Percentiles rank a stretch among this genome's conserved stretches.
phyloP scores from a whole-genome alignment of 64 coral and sea anemone species.

The Stylophora pistillata region DNA sequence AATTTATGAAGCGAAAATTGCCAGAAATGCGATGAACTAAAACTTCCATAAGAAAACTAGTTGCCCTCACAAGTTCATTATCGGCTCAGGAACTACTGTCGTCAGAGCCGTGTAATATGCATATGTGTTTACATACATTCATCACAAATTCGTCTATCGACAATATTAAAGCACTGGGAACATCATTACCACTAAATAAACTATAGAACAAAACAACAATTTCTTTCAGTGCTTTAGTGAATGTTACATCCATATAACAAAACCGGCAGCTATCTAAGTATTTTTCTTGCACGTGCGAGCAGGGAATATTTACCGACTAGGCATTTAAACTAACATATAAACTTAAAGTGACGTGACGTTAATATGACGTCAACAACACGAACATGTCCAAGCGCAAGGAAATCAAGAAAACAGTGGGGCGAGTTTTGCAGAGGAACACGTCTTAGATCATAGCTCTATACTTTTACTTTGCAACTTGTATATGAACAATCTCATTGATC shows the following conservation, averaged over 20 bases:
- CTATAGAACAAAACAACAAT: neutral
- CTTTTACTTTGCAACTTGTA: neutral
- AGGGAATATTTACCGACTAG: neutral
- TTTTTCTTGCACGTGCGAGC: neutral
- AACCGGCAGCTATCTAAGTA: neutral
- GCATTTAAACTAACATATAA: neutral
- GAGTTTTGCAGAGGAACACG: neutral
- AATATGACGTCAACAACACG: neutral
- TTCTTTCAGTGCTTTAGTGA: neutral
- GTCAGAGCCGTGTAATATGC: too few relatives aligned
- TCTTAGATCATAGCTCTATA: neutral
- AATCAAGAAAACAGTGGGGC: neutral
- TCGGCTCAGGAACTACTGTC: too few relatives aligned
- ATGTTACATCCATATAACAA: neutral
- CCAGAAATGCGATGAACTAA: neutral
- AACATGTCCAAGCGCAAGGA: neutral
- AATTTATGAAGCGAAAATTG: neutral
- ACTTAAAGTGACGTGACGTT: neutral
- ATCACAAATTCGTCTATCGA: too few relatives aligned
- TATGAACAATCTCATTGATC: neutral
- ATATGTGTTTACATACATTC: too few relatives aligned
- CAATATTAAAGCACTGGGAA: neutral
- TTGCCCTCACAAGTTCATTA: too few relatives aligned
- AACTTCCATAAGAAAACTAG: too few relatives aligned
- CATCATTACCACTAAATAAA: neutral